These are phyloP conservation scores for Aleiodes leptofemur DNA, from an alignment of 2,888 invertebrate genomes.

Conservation along the genomic window DNA sequence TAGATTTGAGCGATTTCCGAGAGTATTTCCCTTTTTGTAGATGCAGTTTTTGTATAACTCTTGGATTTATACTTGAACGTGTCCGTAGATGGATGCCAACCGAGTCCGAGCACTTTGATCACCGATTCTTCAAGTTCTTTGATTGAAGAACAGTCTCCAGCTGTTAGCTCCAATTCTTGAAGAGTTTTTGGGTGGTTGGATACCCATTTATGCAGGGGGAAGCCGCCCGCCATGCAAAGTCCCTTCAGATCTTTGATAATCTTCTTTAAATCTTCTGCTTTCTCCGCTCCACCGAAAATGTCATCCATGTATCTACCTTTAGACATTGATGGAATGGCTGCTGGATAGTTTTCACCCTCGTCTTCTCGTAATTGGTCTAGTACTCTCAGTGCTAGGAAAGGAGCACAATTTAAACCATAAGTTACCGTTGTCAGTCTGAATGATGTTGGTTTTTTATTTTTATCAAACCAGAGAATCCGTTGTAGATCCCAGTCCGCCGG, in stretches of 20 bases:
- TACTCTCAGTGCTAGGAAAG: not conserved
- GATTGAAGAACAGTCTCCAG: not conserved
- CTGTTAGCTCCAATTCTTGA: not conserved
- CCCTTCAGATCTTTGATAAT: conserved; percentile 29
- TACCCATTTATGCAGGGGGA: conserved; percentile 47
- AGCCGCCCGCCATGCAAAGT: conserved; percentile 51
- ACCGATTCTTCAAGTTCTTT: conserved; percentile 5
- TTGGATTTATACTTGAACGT: conserved; percentile 34
- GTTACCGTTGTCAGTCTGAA: conserved; percentile 19
- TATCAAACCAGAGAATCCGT: not conserved
- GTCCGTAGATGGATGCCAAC: conserved; percentile 46
- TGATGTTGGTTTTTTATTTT: not conserved
- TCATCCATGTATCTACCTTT: conserved; percentile 51
- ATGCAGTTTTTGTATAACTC: not conserved
- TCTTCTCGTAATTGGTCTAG: not conserved
- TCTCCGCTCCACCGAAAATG: conserved; percentile 45
- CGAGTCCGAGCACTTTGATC: conserved; percentile 47
- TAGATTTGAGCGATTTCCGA: conserved; percentile 44
- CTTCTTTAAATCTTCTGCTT: not conserved
- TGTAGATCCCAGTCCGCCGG: conserved; percentile 1
- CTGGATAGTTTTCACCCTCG: conserved; percentile 5
- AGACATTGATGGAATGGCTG: conserved; percentile 27
- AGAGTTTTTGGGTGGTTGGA: not conserved
- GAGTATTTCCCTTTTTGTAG: conserved; percentile 41
- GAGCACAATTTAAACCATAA: not conserved